Conservation (phyloP, 2,797 vertebrate species). For the Cheirogaleus major region DNA sequence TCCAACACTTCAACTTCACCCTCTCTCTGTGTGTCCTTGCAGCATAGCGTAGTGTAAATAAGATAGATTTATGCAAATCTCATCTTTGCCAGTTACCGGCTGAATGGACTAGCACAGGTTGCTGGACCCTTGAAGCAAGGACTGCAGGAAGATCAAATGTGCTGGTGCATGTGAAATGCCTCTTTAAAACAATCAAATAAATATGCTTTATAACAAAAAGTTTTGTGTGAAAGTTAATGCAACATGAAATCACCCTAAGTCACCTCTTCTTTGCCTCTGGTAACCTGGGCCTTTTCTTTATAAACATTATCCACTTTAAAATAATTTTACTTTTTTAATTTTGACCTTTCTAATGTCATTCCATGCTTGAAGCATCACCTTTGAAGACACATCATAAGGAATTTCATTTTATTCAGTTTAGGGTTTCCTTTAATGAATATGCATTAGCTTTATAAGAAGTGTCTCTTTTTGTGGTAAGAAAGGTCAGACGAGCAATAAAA, state of each 20-base stretch:
- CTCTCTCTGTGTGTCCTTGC: background rate
- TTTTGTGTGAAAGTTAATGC: background rate
- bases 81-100: background rate
- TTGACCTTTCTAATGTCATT: constrained; percentile 6
- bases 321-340: background rate
- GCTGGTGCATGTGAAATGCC: background rate
- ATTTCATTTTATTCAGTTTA: constrained; percentile 27
- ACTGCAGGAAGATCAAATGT: background rate
- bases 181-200: background rate
- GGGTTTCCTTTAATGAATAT: constrained; percentile 19
- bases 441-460: constrained; percentile 21
- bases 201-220: background rate
- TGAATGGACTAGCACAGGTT: background rate
- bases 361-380: background rate
- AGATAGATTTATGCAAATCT: background rate
- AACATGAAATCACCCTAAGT: background rate
- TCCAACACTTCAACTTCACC: background rate
- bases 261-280: background rate
- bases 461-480: background rate
- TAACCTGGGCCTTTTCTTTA: background rate
- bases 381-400: constrained; percentile 29
- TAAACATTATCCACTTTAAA: background rate
- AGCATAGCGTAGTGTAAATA: background rate
- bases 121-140: background rate
- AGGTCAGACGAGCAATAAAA: background rate